These are phyloP conservation scores for Elanoides forficatus DNA, from an alignment of 2,113 vertebrate genomes.

Conservation along the genomic window DNA sequence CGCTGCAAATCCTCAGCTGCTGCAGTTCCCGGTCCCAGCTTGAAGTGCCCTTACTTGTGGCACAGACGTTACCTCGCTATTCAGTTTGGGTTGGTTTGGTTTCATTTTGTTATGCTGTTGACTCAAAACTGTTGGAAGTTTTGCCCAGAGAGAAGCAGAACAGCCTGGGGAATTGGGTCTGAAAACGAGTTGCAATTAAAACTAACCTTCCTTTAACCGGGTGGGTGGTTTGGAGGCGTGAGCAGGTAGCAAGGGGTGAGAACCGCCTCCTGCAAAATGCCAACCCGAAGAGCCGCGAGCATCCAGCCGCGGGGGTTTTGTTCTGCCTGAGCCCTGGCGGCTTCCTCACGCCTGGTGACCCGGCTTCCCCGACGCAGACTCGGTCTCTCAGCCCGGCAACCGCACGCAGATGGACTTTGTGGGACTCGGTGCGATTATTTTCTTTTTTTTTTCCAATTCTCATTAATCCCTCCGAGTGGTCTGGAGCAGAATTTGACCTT, in stretches of 20 bases:
- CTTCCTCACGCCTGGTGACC: neutral
- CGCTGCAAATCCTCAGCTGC: neutral
- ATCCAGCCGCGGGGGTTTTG: accelerated
- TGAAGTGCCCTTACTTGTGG: neutral
- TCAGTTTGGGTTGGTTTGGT: neutral
- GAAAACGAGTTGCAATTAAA: neutral
- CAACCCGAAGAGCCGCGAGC: neutral
- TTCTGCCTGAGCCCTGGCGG: neutral
- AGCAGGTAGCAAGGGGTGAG: neutral
- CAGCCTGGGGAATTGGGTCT: neutral
- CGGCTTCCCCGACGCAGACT: neutral
- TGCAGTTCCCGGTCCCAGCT: neutral
- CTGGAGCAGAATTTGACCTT: neutral
- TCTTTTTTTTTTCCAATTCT: neutral
- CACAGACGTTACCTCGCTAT: accelerated
- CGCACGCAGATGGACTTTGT: neutral
- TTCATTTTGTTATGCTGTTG: accelerated
- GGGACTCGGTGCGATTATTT: accelerated
- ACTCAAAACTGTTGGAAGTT: neutral
- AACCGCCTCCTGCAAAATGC: neutral
- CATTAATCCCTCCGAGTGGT: neutral
- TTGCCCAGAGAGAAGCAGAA: neutral
- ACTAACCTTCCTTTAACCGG: accelerated
- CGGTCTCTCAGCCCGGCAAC: neutral
- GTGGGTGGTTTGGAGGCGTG: neutral